Percentiles rank a stretch among this genome's conserved stretches.
phyloP scores from a whole-genome alignment of 2,888 invertebrate genomes.

The Hoplodrina ambigua region DNA sequence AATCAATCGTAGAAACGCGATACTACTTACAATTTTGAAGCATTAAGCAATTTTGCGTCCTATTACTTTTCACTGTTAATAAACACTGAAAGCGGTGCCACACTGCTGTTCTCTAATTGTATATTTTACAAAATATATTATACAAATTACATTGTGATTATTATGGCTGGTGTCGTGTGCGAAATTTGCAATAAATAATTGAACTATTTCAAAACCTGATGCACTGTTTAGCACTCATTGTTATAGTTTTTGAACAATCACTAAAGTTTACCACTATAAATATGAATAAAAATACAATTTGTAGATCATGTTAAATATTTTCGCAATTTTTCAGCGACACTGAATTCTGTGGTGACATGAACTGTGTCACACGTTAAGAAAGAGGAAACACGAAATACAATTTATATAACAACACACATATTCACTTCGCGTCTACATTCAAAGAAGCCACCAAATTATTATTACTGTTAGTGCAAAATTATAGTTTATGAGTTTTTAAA shows the following conservation, averaged over 20 bases:
- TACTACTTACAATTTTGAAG: conserved; percentile 82
- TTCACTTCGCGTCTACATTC: conserved; percentile 18
- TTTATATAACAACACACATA: conserved; percentile 28
- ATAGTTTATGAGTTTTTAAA: conserved; percentile 28
- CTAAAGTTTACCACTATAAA: conserved; percentile 54
- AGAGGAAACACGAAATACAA: conserved; percentile 17
- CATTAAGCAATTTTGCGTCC: conserved; percentile 77
- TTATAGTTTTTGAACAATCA: conserved; percentile 67
- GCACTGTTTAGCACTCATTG: conserved; percentile 78
- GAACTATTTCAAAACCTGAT: conserved; percentile 85
- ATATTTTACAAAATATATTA: conserved; percentile 70
- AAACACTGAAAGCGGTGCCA: conserved; percentile 84
- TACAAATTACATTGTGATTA: conserved; percentile 88
- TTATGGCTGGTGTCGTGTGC: conserved; percentile 86
- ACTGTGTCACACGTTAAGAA: conserved; percentile 47
- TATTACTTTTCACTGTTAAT: conserved; percentile 67
- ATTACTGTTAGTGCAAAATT: conserved; percentile 3
- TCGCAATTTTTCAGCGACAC: conserved; percentile 28
- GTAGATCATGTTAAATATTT: conserved; percentile 35
- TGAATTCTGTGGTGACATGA: conserved; percentile 36
- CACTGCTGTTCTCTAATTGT: conserved; percentile 76
- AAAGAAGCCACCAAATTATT: conserved; percentile 12
- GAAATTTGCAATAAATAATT: conserved; percentile 82
- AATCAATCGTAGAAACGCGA: conserved; percentile 45
- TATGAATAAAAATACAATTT: conserved; percentile 33